Evolutionary conservation across 2,888 invertebrate genomes (phyloP), one percentile per base, ranked within the genome.

Genomic region (Mayetiola destructor): DNA sequence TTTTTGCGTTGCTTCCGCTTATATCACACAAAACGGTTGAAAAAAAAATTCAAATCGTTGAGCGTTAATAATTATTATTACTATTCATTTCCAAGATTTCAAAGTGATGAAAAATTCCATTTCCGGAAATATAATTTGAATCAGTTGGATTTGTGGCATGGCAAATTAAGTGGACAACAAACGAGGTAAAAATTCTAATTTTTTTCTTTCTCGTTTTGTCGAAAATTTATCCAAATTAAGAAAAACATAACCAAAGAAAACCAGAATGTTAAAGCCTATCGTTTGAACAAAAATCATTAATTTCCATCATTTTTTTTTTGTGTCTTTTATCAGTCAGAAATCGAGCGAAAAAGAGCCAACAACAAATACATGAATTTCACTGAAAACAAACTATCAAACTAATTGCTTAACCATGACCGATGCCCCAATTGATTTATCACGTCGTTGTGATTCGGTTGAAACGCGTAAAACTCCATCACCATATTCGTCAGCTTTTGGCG

Each of bases 381-480:
- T 23, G 23, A n/a, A n/a, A n/a, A n/a, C n/a, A n/a, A 42, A 23
- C 21, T 21, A 4, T 23, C 42, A 21, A 32, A 32, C 12, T 8
- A 12, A 9, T 32, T 8, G 8, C 12, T 10, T 5, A 3, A 39
- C 20, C n/a, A n/a, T n/a, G n/a, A 23, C 14, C 9, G 48, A 48
- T 16, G 5, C 14, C 2, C 48, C 48, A 8, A 48, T 48, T 27
- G 73, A 73, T 62, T 64, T 73, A n/a, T 73, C 73, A 1, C 64
- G 69, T 1, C 69, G 69, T 54, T 68, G 68, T 56, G 69, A 69
- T 62, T 68, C 69, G 18, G 65, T 67, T 3, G 71, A 71, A 57
- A 61, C 59, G 2, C 61, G 68, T 20, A 71, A 69, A 61, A 70
- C 72, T 0, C 69, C 71, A 1, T 71, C 73, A 1, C 72, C 71